These are phyloP conservation scores for Tryphoninae sp. DNA, from an alignment of 2,888 invertebrate genomes.

Conservation along the genomic window DNA sequence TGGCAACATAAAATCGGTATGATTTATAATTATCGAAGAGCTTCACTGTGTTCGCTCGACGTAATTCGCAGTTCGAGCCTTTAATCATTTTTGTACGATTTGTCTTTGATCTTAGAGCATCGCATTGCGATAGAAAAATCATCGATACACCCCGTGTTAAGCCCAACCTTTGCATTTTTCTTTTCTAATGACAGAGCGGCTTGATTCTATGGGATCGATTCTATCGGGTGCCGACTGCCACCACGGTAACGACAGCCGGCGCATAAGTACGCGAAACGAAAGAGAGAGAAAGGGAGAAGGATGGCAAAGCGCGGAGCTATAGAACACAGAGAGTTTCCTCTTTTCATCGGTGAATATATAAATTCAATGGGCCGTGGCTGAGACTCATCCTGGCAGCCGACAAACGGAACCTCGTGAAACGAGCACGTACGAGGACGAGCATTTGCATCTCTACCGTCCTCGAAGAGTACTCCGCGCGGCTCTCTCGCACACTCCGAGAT, in stretches of 20 bases:
- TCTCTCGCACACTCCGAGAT: constrained; percentile 43
- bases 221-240: constrained; percentile 55
- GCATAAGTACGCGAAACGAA: constrained; percentile 40
- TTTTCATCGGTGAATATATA: constrained; percentile 67
- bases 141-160: constrained; percentile 30
- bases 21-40: constrained; percentile 60
- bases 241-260: constrained; percentile 23
- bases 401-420: constrained; percentile 67
- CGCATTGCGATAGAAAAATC: constrained; percentile 31
- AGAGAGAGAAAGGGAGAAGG: constrained; percentile 31
- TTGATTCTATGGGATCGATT: constrained; percentile 52
- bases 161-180: constrained; percentile 63
- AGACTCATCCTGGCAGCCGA: constrained; percentile 65
- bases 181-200: constrained; percentile 64
- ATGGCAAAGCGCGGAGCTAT: constrained; percentile 12
- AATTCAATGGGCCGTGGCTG: constrained; percentile 66
- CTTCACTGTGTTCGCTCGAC: neutral
- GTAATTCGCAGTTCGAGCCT: constrained; percentile 26
- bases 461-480: constrained; percentile 46
- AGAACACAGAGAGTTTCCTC: constrained; percentile 61
- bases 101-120: constrained; percentile 47
- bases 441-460: constrained; percentile 64
- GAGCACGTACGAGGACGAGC: constrained; percentile 65
- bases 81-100: constrained; percentile 50
- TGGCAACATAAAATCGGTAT: constrained; percentile 31